Evolutionary conservation across 2,888 invertebrate species (phyloP).

Genomic region (Agrilus biguttatus): DNA sequence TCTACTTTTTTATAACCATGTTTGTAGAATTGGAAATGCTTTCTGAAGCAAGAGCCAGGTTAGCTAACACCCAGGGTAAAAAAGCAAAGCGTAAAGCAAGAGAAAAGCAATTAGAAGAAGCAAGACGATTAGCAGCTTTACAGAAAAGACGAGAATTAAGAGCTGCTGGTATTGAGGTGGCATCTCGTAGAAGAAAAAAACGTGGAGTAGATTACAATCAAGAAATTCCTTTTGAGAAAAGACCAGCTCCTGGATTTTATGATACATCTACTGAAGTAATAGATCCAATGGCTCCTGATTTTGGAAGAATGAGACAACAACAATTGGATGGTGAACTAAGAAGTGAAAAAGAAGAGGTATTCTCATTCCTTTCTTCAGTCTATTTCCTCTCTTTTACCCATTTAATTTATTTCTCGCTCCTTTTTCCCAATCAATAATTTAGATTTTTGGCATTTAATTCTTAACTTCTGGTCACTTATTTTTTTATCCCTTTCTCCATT

Average conservation of each 20-base stretch:
- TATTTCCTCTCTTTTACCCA: too few species aligned
- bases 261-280: conserved; percentile 83
- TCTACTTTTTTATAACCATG: neutral
- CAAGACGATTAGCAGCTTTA: conserved; percentile 84
- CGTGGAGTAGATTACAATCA: conserved; percentile 93
- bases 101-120: conserved; percentile 97
- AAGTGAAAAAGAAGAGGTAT: conserved; percentile 79
- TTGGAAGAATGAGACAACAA: conserved; percentile 77
- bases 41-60: conserved; percentile 92
- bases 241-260: conserved; percentile 84
- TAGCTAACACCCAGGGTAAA: conserved; percentile 97
- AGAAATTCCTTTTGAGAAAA: conserved; percentile 96
- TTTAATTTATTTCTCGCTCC: too few species aligned
- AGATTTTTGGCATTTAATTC: too few species aligned
- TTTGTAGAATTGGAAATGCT: conserved; percentile 90
- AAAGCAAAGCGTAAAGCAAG: conserved; percentile 89
- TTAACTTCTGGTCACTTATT: too few species aligned
- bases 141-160: conserved; percentile 96
- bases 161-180: conserved; percentile 80
- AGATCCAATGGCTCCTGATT: conserved; percentile 82
- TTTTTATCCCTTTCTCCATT: too few species aligned
- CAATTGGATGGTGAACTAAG: conserved; percentile 85
- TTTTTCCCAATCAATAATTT: too few species aligned
- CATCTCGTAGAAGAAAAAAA: conserved; percentile 50
- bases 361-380: neutral